Conservation (phyloP, 2,797 vertebrate genomes). For the Tenualosa thibaudeaui region DNA sequence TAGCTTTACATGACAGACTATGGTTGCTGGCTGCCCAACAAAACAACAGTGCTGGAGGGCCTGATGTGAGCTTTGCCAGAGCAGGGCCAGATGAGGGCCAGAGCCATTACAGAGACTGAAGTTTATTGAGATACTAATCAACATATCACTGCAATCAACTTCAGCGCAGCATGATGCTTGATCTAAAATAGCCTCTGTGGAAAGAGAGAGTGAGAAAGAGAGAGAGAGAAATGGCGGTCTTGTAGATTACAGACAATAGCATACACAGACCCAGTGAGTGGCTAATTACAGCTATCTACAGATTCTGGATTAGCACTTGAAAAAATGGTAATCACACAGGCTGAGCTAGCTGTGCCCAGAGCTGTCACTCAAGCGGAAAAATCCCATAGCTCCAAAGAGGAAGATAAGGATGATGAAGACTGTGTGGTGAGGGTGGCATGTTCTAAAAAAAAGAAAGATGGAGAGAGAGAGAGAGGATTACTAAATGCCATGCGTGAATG, state of each 20-base stretch:
- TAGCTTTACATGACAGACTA: no score
- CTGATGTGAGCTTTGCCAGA: no score
- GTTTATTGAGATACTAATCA: not conserved
- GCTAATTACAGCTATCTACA: not conserved
- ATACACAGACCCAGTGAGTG: not conserved
- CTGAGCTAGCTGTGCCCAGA: not conserved
- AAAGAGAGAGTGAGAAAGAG: not conserved
- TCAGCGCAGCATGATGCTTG: not conserved
- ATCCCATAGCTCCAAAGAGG: not conserved
- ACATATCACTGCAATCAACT: not conserved
- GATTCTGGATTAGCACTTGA: not conserved
- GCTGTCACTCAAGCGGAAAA: not conserved
- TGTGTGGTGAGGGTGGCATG: not conserved
- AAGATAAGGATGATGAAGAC: not conserved
- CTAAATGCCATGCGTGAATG: conserved; percentile 1
- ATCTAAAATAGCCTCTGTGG: not conserved
- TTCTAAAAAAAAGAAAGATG: not conserved
- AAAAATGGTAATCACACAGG: not conserved
- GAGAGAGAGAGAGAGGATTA: not conserved
- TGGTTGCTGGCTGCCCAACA: no score
- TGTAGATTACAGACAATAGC: not conserved
- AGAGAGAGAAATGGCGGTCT: not conserved
- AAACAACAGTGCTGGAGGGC: no score
- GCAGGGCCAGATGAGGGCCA: no score
- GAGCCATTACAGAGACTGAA: not conserved